phyloP scores from a whole-genome alignment of 2,888 invertebrate genomes.

The Leptogaster cylindrica region DNA sequence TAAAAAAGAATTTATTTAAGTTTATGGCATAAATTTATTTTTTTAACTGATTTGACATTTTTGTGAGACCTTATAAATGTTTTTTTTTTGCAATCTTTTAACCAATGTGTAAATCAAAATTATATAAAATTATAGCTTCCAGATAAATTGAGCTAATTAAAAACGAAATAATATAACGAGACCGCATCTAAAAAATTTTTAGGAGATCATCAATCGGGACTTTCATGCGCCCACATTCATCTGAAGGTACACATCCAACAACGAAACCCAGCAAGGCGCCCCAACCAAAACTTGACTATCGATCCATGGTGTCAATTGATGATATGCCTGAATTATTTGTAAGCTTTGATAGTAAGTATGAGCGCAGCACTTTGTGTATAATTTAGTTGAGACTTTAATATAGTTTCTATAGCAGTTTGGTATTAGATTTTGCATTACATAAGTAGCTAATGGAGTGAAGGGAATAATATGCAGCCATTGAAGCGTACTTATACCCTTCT shows the following conservation, averaged over 20 bases:
- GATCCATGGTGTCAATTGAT: slow-evolving; percentile 91
- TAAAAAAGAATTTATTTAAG: no score
- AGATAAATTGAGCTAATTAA: no score
- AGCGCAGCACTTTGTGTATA: slow-evolving; percentile 43
- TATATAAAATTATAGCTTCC: no score
- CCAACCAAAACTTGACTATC: slow-evolving; percentile 83
- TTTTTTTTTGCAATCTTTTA: no score
- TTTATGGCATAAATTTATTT: no score
- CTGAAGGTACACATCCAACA: slow-evolving; percentile 67
- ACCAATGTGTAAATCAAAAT: no score
- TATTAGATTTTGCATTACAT: slow-evolving; percentile 25
- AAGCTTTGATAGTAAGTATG: slow-evolving; percentile 87
- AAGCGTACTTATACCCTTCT: slow-evolving; percentile 1
- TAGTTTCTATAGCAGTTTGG: slow-evolving; percentile 21
- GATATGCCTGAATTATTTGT: slow-evolving; percentile 96
- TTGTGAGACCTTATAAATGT: no score
- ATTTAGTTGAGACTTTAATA: neutral
- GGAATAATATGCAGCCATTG: neutral
- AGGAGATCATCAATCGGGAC: slow-evolving; percentile 88
- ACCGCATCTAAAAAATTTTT: no score
- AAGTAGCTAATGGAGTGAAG: neutral
- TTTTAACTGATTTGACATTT: no score
- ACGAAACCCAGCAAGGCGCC: slow-evolving; percentile 64
- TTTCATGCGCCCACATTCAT: slow-evolving; percentile 77
- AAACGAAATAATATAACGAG: no score